phyloP scores from a whole-genome alignment of 53 echinoderm and acorn worm species.

The Luidia sarsii region DNA sequence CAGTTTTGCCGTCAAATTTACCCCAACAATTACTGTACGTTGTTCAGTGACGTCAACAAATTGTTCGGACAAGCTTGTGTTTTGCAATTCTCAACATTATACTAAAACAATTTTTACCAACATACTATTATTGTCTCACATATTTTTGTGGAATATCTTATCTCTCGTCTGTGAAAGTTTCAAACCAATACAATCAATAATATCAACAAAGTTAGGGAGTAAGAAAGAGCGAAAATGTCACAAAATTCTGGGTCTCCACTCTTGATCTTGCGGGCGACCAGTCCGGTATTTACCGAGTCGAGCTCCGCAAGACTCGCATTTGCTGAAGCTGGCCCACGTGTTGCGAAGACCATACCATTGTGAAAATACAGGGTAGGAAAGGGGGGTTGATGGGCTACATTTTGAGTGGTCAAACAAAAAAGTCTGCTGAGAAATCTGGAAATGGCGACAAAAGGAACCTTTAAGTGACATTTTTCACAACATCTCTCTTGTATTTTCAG shows the following conservation, averaged over 20 bases:
- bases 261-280: background rate
- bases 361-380: slow-evolving; percentile 4
- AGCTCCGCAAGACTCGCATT: too few relatives aligned
- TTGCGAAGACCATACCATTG: too few relatives aligned
- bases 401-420: background rate
- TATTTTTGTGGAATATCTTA: too few relatives aligned
- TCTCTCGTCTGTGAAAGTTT: too few relatives aligned
- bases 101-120: background rate
- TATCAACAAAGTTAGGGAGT: background rate
- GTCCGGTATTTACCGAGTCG: slow-evolving; percentile 2
- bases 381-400: slow-evolving; percentile 1
- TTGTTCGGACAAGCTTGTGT: background rate
- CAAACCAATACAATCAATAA: slow-evolving; percentile 6
- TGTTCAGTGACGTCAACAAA: background rate
- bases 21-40: too few relatives aligned
- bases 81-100: too few relatives aligned
- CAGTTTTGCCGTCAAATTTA: too few relatives aligned
- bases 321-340: background rate
- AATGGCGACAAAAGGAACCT: background rate
- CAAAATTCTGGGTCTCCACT: slow-evolving; percentile 1
- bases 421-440: background rate
- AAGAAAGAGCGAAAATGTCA: too few relatives aligned
- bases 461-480: slow-evolving; percentile 1
- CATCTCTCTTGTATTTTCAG: background rate
- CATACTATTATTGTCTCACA: background rate